Evolutionary conservation across 2,113 vertebrate genomes (phyloP), one percentile per base, ranked within the genome.

Genomic region (Spilogale gracilis): DNA sequence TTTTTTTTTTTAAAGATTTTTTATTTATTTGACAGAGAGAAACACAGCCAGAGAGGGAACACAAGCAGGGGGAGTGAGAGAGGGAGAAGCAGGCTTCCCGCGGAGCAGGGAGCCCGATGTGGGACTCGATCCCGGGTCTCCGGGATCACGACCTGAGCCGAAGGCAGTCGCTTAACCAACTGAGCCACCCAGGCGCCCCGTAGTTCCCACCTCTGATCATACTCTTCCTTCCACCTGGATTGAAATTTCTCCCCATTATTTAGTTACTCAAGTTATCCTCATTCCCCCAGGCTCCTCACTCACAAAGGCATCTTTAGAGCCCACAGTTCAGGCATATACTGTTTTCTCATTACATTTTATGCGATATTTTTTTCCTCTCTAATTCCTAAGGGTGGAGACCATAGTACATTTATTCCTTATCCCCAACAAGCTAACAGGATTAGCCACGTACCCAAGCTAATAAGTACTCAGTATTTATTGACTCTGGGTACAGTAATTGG

Each of bases 341-440:
- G 16, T 61, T 86, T 91, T 91, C 56, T 94, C 21, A 20, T n/a
- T 95, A 60, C 45, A 83, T 91, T 94, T 91, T 32, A 43, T 69
- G 16, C 69, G 50, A 74, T 69, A 45, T n/a, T 76, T 91, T 85
- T 90, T 48, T 71, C 50, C 50, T 84, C 71, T 52, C 76, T 61
- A 81, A 78, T 14, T 78, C 23, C 73, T 78, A 61, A 96, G 23
- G 1, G 14, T 65, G 5, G 45, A 83, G 30, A 88, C 21, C 27
- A 73, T 2, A 21, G 83, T 48, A 83, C 20, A 84, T 43, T 87
- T 63, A 63, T 79, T 89, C 52, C 69, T 83, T 50, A 61, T 50
- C 20, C 21, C 48, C 83, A 95, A 83, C 11, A 94, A 76, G 18
- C n/a, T 88, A 61, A 50, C 50, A 94, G 43, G 76, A 32, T 87